These are phyloP conservation scores for Chloebia gouldiae DNA, from an alignment of 2,113 vertebrate genomes.

Conservation along the genomic window DNA sequence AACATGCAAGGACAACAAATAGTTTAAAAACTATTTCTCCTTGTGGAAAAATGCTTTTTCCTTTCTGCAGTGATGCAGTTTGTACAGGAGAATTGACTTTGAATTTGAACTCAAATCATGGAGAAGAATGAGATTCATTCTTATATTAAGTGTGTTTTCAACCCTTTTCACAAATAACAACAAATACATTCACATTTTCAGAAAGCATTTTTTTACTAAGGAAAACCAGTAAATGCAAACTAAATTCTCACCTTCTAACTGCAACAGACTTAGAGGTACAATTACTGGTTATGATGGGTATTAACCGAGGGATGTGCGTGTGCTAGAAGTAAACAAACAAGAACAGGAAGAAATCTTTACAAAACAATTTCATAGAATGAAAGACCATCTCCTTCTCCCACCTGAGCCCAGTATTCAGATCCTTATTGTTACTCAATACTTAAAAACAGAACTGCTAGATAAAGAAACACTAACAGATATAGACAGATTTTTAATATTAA, in stretches of 20 bases:
- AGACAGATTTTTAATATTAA: not conserved
- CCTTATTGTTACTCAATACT: not conserved
- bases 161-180: not conserved
- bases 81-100: not conserved
- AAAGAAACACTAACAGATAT: not conserved
- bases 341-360: not conserved
- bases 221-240: not conserved
- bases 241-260: conserved; percentile 86
- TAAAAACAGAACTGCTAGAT: not conserved
- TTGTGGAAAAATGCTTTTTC: not conserved
- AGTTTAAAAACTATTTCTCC: not conserved
- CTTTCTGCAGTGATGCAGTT: not conserved
- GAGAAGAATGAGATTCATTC: not conserved
- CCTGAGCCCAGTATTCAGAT: not conserved
- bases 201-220: not conserved
- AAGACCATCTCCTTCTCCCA: not conserved
- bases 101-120: not conserved
- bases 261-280: conserved; percentile 97
- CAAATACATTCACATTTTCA: not conserved
- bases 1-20: not conserved
- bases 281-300: conserved; percentile 98
- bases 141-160: not conserved
- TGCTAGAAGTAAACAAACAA: conserved; percentile 74
- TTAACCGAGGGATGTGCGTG: conserved; percentile 94
- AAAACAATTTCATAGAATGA: not conserved